Evolutionary conservation across 2,888 invertebrate genomes (phyloP).

Genomic region (Germaria angustata): DNA sequence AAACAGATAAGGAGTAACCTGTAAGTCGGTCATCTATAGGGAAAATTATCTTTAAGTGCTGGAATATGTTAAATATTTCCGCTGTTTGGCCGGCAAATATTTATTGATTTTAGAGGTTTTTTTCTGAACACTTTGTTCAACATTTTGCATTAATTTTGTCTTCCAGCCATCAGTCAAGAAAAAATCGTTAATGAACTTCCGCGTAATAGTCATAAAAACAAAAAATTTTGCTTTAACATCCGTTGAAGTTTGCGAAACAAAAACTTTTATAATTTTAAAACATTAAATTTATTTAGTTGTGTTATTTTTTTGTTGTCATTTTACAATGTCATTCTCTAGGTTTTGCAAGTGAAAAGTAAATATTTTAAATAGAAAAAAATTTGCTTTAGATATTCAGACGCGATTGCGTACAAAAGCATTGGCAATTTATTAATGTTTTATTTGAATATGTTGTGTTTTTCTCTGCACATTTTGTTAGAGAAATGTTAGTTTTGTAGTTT

Average conservation of each 20-base stretch:
- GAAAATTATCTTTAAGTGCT: neutral
- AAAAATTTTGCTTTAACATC: constrained; percentile 50
- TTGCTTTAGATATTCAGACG: constrained; percentile 30
- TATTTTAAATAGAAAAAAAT: neutral
- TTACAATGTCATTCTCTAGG: constrained; percentile 53
- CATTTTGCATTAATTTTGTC: neutral
- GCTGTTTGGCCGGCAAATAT: neutral
- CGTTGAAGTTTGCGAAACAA: constrained; percentile 1
- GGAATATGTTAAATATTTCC: constrained; percentile 48
- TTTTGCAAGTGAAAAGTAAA: constrained; percentile 7
- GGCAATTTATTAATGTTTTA: constrained; percentile 63
- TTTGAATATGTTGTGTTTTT: constrained; percentile 33
- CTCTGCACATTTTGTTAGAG: neutral
- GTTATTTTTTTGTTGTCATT: neutral
- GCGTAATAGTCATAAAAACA: constrained; percentile 61
- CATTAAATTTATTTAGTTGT: neutral
- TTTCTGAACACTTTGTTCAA: too few relatives aligned
- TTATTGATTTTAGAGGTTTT: neutral
- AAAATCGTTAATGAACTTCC: constrained; percentile 47
- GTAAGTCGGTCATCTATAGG: neutral
- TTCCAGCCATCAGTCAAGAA: neutral
- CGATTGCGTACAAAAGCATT: constrained; percentile 44
- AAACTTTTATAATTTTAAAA: neutral
- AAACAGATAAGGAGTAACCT: constrained; percentile 39
- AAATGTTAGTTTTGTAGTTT: neutral